These are phyloP conservation scores for Diorhabda elongata DNA, from an alignment of 1,140 invertebrate genomes.

Conservation along the genomic window DNA sequence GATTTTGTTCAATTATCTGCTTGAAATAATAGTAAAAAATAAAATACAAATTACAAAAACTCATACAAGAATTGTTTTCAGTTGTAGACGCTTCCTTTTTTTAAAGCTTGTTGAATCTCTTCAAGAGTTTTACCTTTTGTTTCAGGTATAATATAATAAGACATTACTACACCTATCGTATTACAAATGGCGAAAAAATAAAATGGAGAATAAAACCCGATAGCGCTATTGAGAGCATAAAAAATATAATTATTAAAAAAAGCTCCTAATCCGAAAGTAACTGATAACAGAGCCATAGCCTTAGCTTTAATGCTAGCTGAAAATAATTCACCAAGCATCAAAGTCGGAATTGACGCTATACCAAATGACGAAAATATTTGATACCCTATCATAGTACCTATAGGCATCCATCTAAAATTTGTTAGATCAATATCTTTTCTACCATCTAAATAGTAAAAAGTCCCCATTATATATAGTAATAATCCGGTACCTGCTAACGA, in stretches of 20 bases:
- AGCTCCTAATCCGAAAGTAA: constrained; percentile 24
- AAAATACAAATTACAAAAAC: too few species aligned
- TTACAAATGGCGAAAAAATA: constrained; percentile 77
- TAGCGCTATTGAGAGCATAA: constrained; percentile 45
- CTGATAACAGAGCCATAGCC: constrained; percentile 28
- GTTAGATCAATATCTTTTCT: not conserved
- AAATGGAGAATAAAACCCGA: constrained; percentile 70
- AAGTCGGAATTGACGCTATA: constrained; percentile 33
- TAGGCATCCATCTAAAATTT: constrained; percentile 35
- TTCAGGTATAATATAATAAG: constrained; percentile 78
- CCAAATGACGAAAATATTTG: constrained; percentile 33
- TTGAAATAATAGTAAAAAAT: too few species aligned
- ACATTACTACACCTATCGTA: constrained; percentile 68
- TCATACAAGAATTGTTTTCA: too few species aligned
- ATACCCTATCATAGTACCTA: constrained; percentile 33
- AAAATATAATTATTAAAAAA: constrained; percentile 45
- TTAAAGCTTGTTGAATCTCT: constrained; percentile 2
- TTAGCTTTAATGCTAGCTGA: constrained; percentile 37
- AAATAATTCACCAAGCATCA: constrained; percentile 40
- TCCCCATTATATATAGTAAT: constrained; percentile 49
- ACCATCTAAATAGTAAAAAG: not conserved
- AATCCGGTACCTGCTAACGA: constrained; percentile 55
- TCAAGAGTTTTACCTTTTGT: constrained; percentile 56
- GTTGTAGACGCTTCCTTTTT: not conserved
- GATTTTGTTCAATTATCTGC: too few species aligned